A percentile compares a stretch with the other conserved stretches of the same genome.
Conservation (phyloP, 2,113 vertebrate species). For the Sturnus vulgaris region DNA sequence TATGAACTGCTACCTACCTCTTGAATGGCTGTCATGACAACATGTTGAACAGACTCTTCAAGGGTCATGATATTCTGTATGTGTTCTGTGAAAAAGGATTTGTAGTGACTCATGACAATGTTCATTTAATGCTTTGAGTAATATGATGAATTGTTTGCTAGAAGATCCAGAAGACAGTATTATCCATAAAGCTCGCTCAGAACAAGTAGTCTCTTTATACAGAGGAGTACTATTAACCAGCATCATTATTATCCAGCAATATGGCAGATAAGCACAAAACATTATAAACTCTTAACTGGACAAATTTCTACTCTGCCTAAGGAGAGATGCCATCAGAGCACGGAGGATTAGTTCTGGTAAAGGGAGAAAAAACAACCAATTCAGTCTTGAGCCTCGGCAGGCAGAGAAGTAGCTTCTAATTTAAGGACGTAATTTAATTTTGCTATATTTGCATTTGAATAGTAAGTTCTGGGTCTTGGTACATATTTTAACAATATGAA, state of each 20-base stretch:
- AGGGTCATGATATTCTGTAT: slow-evolving; percentile 98
- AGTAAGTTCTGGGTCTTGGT: background rate
- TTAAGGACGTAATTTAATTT: background rate
- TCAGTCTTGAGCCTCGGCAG: background rate
- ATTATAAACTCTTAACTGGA: background rate
- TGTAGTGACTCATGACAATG: background rate
- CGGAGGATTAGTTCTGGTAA: background rate
- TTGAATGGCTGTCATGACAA: slow-evolving; percentile 98
- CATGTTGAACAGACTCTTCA: slow-evolving; percentile 96
- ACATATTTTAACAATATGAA: background rate
- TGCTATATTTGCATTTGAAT: background rate
- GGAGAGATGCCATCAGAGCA: background rate
- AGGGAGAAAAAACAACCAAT: background rate
- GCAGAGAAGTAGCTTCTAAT: background rate
- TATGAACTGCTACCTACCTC: slow-evolving; percentile 77
- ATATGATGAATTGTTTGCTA: background rate
- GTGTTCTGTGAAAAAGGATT: slow-evolving; percentile 78
- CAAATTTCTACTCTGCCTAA: background rate
- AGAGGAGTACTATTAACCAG: background rate
- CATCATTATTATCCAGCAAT: background rate
- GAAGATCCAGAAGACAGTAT: background rate
- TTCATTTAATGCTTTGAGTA: background rate
- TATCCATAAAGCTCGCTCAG: background rate
- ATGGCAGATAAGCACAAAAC: background rate
- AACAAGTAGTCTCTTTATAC: background rate